These are phyloP conservation scores for Gallinago stenura DNA, from an alignment of 2,797 vertebrate genomes.

Conservation along the genomic window DNA sequence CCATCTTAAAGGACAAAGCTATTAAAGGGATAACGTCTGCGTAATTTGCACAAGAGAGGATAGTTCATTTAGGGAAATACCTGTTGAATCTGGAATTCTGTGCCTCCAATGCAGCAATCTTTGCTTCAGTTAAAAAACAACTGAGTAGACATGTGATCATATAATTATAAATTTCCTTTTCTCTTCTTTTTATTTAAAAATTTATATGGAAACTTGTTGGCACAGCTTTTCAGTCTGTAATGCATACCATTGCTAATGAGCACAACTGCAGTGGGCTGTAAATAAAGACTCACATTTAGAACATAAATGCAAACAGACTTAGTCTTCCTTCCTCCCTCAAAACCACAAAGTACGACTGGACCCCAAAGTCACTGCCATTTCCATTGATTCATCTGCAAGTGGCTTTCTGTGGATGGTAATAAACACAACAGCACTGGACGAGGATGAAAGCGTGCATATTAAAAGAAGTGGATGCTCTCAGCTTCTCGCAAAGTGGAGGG, in stretches of 20 bases:
- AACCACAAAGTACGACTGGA: not conserved
- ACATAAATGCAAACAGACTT: not conserved
- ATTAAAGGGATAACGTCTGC: not conserved
- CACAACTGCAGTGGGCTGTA: not conserved
- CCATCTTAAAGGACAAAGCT: not conserved
- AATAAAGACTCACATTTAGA: not conserved
- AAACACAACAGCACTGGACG: not conserved
- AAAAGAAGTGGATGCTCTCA: not conserved
- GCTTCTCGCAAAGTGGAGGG: accelerated
- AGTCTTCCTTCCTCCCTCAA: not conserved
- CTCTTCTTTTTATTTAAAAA: not conserved
- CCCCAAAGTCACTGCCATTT: not conserved
- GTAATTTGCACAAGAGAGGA: not conserved
- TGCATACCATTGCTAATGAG: not conserved
- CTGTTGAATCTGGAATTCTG: not conserved
- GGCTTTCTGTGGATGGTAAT: not conserved
- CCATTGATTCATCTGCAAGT: not conserved
- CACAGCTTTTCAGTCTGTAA: not conserved
- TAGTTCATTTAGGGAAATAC: not conserved
- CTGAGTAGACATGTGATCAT: not conserved
- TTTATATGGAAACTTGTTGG: not conserved
- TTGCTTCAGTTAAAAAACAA: not conserved
- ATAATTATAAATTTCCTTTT: not conserved
- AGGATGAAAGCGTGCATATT: not conserved
- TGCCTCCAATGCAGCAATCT: not conserved